Evolutionary conservation across 2,888 invertebrate species (phyloP), one percentile per base, ranked within the genome.

Genomic region (Hypercompe scribonia): DNA sequence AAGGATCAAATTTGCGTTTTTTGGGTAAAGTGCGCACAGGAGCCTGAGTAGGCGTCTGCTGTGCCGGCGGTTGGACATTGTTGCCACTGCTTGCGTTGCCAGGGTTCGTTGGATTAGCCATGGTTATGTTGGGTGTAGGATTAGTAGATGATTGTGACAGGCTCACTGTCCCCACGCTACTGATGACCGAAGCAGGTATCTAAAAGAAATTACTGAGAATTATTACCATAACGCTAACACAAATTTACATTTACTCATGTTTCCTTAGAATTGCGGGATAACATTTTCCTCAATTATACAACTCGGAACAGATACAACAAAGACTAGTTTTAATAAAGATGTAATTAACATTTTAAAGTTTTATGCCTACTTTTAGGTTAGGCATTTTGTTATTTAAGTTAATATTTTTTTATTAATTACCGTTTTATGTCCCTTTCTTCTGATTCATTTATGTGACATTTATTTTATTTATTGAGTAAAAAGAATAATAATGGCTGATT

Each of bases 1-100:
- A 97, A 65, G 97, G 97, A 92, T 97, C 97, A 89, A 97, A 98
- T 94, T 98, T 98, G 80, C 99, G 97, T 94, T 99, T 99, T 94
- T 99, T 99, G 74, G 99, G 99, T 90, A 99, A 97, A 91, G 98
- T 98, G 79, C 97, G 96, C 80, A 97, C 96, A 78, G 97, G 96
- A 73, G 95, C 95, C 84, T 96, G 96, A 46, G 96, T 94, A 74
- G 96, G 96, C 77, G 93, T 87, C 70, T 92, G 92, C 80, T 95
- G 93, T 2, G 89, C 81, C 31, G 91, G 87, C 46, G 90, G 86
- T 71, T 92, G 93, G 11, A 84, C 84, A 18, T 84, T 85, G 68
- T 87, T 89, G 82, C 89, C 91, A 87, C 91, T 92, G 87, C 91
- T 94, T 73, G 90, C 92, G 81, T 86, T 92, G 66, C 92, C 95